Percentiles rank a stretch among this genome's conserved stretches.
Evolutionary conservation across 2,888 invertebrate species (phyloP).

Genomic region (Molanna angustata): DNA sequence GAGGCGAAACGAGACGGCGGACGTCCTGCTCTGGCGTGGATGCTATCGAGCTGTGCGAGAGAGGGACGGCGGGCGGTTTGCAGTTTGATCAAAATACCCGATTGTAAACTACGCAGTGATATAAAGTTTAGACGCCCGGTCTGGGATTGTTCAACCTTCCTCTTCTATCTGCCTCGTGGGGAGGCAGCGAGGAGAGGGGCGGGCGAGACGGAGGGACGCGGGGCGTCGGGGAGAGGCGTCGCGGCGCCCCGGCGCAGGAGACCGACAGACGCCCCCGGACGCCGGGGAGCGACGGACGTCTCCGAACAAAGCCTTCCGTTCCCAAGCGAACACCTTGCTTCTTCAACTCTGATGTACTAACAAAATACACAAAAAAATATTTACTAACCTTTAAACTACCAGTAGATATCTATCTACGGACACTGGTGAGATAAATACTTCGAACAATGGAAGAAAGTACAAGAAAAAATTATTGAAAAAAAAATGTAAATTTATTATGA

Average conservation of each 20-base stretch:
- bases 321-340: neutral
- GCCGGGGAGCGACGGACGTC: slow-evolving; percentile 40
- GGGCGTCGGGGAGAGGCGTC: slow-evolving; percentile 50
- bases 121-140: slow-evolving; percentile 20
- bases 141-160: slow-evolving; percentile 18
- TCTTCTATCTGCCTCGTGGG: slow-evolving; percentile 22
- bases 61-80: slow-evolving; percentile 10
- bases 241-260: slow-evolving; percentile 48
- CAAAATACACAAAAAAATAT: too few relatives aligned
- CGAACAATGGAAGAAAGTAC: too few relatives aligned
- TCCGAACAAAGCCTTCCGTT: slow-evolving; percentile 10
- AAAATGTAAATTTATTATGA: too few relatives aligned
- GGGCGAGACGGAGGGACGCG: slow-evolving; percentile 27
- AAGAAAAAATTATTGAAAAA: too few relatives aligned
- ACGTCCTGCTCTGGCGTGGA: neutral
- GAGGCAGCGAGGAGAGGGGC: slow-evolving; percentile 30
- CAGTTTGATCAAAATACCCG: slow-evolving; percentile 13
- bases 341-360: slow-evolving; percentile 15
- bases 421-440: too few relatives aligned
- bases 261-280: slow-evolving; percentile 59
- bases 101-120: slow-evolving; percentile 14
- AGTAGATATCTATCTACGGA: too few relatives aligned
- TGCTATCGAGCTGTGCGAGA: neutral
- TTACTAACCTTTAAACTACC: too few relatives aligned
- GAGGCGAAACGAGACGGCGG: neutral